These are phyloP conservation scores for Drosophila subquinaria DNA, from an alignment of 2,888 invertebrate genomes.

Conservation along the genomic window DNA sequence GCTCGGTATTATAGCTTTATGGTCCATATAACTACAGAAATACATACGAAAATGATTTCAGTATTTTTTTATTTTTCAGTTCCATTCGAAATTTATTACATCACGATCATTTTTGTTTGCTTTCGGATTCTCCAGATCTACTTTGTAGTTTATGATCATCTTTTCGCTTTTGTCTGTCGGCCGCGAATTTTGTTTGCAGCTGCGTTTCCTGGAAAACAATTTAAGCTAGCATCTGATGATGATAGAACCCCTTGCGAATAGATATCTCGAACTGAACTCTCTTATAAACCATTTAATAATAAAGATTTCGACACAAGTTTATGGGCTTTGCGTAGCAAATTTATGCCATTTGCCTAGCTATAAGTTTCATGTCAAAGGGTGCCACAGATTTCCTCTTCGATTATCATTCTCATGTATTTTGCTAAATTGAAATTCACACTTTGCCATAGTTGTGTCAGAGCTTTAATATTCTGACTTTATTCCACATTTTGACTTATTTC, in stretches of 20 bases:
- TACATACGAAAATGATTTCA: slow-evolving; percentile 30
- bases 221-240: slow-evolving; percentile 39
- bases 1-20: slow-evolving; percentile 40
- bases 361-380: slow-evolving; percentile 27
- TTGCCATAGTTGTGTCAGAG: slow-evolving; percentile 14
- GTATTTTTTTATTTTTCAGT: slow-evolving; percentile 48
- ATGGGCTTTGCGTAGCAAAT: slow-evolving; percentile 60
- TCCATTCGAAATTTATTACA: slow-evolving; percentile 72
- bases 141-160: slow-evolving; percentile 65
- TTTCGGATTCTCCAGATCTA: slow-evolving; percentile 62
- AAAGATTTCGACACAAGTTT: slow-evolving; percentile 66
- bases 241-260: slow-evolving; percentile 36
- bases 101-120: slow-evolving; percentile 62
- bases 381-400: slow-evolving; percentile 11
- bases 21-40: slow-evolving; percentile 36
- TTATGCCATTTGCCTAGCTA: slow-evolving; percentile 54
- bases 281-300: slow-evolving; percentile 46
- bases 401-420: slow-evolving; percentile 6
- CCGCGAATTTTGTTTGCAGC: slow-evolving; percentile 66
- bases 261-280: slow-evolving; percentile 25
- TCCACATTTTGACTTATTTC: slow-evolving; percentile 8
- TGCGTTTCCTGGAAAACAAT: slow-evolving; percentile 75
- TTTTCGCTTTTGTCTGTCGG: slow-evolving; percentile 41
- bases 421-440: slow-evolving; percentile 8
- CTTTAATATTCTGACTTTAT: slow-evolving; percentile 16